phyloP scores from a whole-genome alignment of 2,797 vertebrate species.

The Spinus olivaceus region DNA sequence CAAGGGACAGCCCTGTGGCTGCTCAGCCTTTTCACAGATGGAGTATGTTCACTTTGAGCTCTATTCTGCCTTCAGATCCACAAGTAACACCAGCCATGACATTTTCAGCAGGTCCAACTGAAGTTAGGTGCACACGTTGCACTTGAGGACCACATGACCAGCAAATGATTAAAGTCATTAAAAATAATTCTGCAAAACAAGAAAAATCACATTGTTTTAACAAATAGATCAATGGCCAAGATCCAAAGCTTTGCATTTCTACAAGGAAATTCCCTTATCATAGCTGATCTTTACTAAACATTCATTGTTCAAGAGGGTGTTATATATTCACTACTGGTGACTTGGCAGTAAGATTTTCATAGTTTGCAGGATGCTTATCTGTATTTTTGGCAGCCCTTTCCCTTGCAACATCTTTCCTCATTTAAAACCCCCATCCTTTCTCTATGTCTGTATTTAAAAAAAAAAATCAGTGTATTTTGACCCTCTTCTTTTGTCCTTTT shows the following conservation, averaged over 20 bases:
- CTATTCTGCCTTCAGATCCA: not conserved
- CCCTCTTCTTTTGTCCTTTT: not conserved
- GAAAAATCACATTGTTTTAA: not conserved
- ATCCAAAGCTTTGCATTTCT: not conserved
- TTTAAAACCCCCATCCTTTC: not conserved
- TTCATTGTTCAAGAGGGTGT: not conserved
- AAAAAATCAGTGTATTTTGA: not conserved
- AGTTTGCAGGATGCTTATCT: not conserved
- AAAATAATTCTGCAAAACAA: not conserved
- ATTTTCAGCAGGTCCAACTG: not conserved
- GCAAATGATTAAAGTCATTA: not conserved
- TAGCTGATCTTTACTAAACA: not conserved
- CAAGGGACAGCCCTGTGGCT: conserved; percentile 2
- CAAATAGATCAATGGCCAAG: not conserved
- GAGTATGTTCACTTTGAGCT: not conserved
- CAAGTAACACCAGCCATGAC: not conserved
- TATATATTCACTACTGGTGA: not conserved
- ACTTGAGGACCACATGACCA: not conserved
- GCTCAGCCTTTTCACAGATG: conserved; percentile 6
- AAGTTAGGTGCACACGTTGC: not conserved
- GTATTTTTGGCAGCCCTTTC: not conserved
- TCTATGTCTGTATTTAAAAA: not conserved
- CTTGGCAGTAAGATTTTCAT: not conserved
- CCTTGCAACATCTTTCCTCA: not conserved
- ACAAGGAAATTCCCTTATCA: not conserved